Evolutionary conservation across 2,113 vertebrate species (phyloP), one percentile per base, ranked within the genome.

Genomic region (Elgaria multicarinata): DNA sequence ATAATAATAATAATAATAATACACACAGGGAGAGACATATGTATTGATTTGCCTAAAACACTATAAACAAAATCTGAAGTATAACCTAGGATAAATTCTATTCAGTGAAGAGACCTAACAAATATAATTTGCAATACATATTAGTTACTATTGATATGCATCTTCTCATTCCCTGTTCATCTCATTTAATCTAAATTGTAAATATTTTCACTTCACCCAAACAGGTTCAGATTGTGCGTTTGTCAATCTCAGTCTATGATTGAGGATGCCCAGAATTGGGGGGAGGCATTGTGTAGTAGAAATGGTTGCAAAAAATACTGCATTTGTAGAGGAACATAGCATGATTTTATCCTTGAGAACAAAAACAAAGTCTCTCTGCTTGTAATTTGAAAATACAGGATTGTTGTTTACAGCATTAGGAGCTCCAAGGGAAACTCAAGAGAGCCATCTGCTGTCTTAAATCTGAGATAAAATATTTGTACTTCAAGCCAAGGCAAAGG

Each of bases 371-470:
- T 89, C 85, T 89, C 90, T 83, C 69, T 86, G 91, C 80, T 96
- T 90, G 42, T 64, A 50, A 95, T 85, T 89, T 89, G 83, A 58
- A 96, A 96, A 96, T 50, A 28, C 91, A 89, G 85, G 92, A 92
- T 92, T 83, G 93, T 95, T 97, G 96, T 97, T 97, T 97, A 96
- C 94, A 90, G 92, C 91, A 28, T 85, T 94, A 96, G 93, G 83
- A 94, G 95, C 93, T 93, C 62, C 91, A 96, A 98, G 97, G 96
- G 97, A 99, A 98, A 99, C 98, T 98, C 99, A 98, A 99, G 98
- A 98, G 99, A 98, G 99, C 99, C 99, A 99, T 99, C 99, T 99
- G 98, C 98, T 98, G 99, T 98, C 97, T 97, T 98, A 98, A 89
- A 96, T 62, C 91, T 95, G 97, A 97, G 98, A 98, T 98, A 96